A percentile compares a stretch with the other conserved stretches of the same genome.
Conservation (phyloP, 2,113 vertebrate genomes). For the Clarias magur region DNA sequence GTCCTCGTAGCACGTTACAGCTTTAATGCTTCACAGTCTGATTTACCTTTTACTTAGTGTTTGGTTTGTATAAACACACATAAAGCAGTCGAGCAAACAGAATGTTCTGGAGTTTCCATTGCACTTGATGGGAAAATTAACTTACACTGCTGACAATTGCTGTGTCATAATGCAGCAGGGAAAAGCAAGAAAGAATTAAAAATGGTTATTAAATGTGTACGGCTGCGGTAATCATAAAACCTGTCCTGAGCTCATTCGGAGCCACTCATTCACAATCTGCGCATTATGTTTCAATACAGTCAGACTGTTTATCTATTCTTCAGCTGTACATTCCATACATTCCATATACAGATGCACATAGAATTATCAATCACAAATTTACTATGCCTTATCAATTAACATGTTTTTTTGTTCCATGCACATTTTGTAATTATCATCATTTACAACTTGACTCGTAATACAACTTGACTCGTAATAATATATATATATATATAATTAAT, state of each 20-base stretch:
- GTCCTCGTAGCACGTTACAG: neutral
- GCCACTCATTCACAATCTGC: neutral
- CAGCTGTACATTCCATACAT: neutral
- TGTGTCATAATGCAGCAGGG: neutral
- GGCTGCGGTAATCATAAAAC: neutral
- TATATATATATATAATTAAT: too few species aligned
- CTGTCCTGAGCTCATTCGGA: neutral
- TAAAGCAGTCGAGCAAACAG: neutral
- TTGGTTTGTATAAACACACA: constrained; percentile 4
- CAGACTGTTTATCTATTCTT: neutral
- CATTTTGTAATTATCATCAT: neutral
- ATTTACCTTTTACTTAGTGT: neutral
- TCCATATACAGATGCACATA: too few species aligned
- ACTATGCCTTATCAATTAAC: neutral
- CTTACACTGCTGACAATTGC: neutral
- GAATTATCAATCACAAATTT: neutral
- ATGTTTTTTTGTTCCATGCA: neutral
- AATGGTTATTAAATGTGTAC: neutral
- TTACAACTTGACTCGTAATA: neutral
- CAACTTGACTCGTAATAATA: too few species aligned
- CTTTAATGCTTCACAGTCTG: neutral
- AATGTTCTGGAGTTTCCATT: neutral
- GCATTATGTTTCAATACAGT: neutral
- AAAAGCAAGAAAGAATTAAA: neutral
- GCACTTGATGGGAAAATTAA: neutral